Conservation (phyloP, 1,140 invertebrate genomes). For the Penaeus chinensis region DNA sequence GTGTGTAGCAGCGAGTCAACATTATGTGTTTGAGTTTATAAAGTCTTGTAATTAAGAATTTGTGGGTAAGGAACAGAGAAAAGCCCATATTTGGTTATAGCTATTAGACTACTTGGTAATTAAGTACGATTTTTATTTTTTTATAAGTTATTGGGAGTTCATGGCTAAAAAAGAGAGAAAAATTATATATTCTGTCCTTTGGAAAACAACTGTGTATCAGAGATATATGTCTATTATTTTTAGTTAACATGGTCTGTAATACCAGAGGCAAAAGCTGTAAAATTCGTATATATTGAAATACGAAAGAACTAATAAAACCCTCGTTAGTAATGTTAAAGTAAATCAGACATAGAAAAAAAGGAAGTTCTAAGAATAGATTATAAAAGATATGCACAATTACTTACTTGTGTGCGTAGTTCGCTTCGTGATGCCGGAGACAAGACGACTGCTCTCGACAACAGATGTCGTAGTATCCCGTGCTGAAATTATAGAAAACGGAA, state of each 20-base stretch:
- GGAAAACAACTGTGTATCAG: too few relatives aligned
- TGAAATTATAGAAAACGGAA: conserved; percentile 10
- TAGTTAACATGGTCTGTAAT: too few relatives aligned
- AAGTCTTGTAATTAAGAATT: conserved; percentile 11
- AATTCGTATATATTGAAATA: too few relatives aligned
- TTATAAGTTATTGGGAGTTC: too few relatives aligned
- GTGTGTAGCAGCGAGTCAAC: conserved; percentile 12
- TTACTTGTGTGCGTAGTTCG: conserved; percentile 39
- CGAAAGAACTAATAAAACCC: too few relatives aligned
- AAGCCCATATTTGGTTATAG: too few relatives aligned
- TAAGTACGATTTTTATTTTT: not conserved
- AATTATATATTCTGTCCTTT: too few relatives aligned
- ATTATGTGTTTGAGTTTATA: conserved; percentile 15
- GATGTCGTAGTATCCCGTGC: conserved; percentile 22
- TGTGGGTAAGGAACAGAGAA: too few relatives aligned
- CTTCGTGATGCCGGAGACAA: conserved; percentile 20
- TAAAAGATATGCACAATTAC: not conserved
- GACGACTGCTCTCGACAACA: conserved; percentile 39
- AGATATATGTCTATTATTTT: too few relatives aligned
- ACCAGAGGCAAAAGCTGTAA: too few relatives aligned
- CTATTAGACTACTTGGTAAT: not conserved
- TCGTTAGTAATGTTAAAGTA: too few relatives aligned
- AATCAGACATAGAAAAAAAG: conserved; percentile 3
- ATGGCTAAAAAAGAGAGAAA: too few relatives aligned
- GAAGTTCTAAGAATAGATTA: not conserved